These are phyloP conservation scores for Bothrops alternatus DNA, from an alignment of 2,797 vertebrate genomes.

Conservation along the genomic window DNA sequence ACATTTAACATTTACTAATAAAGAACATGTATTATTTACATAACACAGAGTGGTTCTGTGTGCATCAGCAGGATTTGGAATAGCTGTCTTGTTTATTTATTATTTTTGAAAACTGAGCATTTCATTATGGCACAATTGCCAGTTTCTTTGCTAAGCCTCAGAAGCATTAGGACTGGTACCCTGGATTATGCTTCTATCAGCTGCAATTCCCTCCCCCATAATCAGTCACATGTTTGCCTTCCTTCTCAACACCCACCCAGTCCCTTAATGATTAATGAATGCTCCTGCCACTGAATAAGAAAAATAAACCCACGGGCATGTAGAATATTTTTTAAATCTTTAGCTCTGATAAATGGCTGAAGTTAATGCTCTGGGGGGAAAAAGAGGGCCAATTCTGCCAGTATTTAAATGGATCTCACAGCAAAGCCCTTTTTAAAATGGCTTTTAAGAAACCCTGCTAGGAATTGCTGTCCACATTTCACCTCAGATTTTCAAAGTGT, in stretches of 20 bases:
- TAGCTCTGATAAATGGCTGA: constrained; percentile 86
- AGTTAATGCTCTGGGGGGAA: constrained; percentile 84
- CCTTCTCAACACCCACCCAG: constrained; percentile 71
- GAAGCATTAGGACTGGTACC: constrained; percentile 79
- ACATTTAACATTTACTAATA: background rate
- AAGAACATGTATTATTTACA: constrained; percentile 15
- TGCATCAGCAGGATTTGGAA: constrained; percentile 75
- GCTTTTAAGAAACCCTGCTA: constrained; percentile 2
- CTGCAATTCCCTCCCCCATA: constrained; percentile 68
- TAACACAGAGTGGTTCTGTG: constrained; percentile 56
- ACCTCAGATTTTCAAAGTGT: rapidly evolving
- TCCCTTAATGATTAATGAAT: constrained; percentile 86
- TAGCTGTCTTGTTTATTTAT: constrained; percentile 93
- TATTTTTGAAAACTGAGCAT: constrained; percentile 92
- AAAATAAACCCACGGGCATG: constrained; percentile 85
- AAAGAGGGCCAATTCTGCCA: constrained; percentile 71
- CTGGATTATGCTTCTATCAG: constrained; percentile 80
- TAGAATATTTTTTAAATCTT: constrained; percentile 77
- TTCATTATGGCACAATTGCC: constrained; percentile 91
- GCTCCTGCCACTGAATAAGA: constrained; percentile 83
- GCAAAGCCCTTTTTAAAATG: constrained; percentile 34
- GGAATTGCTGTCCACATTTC: background rate
- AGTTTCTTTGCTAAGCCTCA: constrained; percentile 83
- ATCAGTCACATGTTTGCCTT: constrained; percentile 67
- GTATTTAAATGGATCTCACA: constrained; percentile 71